Base-by-base conservation (phyloP, 2,113 vertebrate species). In the Bagarius yarrelli region DNA sequence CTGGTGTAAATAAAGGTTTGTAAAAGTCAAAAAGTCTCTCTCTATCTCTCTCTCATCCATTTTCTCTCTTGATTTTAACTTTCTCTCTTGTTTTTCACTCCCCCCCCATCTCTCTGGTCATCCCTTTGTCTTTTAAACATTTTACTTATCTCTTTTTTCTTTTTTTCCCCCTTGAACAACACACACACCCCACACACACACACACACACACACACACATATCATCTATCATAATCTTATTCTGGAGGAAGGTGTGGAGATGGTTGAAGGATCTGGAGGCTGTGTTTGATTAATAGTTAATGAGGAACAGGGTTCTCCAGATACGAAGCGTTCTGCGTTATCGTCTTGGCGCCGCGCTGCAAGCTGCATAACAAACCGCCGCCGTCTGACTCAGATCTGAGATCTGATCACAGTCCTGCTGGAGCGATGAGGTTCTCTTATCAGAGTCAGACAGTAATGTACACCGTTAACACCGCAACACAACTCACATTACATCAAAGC, bases 171-270 rank as follows among this genome's bases (percentile, higher is more conserved):
- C n/a, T n/a, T n/a, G n/a, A n/a, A n/a, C n/a, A n/a, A n/a, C n/a
- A n/a, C n/a, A n/a, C n/a, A n/a, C n/a, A n/a, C n/a, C n/a, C n/a
- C n/a, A n/a, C n/a, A n/a, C n/a, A n/a, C n/a, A n/a, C n/a, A n/a
- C n/a, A n/a, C 6, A 40, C 36, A 40, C 6, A 6, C 36, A 40
- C 36, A 40, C 36, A 40, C 36, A n/a, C 23, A 69, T 15, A n/a
- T 81, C 74, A 78, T 84, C 67, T 16, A 76, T 84, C 74, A 81
- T 16, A 52, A 61, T 50, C 32, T 78, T 27, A 18, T 79, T 70
- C 21, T 16, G 8, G 6, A 50, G 57, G 59, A 70, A 77, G 36
- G 19, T 40, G 56, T 80, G 27, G 53, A 81, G 61, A 27, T 57
- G 23, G 50, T 60, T 34, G 52, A 67, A 8, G 16, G 60, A 76